Evolutionary conservation across 2,113 vertebrate species (phyloP), one percentile per base, ranked within the genome.

Genomic region (Prochilodus magdalenae): DNA sequence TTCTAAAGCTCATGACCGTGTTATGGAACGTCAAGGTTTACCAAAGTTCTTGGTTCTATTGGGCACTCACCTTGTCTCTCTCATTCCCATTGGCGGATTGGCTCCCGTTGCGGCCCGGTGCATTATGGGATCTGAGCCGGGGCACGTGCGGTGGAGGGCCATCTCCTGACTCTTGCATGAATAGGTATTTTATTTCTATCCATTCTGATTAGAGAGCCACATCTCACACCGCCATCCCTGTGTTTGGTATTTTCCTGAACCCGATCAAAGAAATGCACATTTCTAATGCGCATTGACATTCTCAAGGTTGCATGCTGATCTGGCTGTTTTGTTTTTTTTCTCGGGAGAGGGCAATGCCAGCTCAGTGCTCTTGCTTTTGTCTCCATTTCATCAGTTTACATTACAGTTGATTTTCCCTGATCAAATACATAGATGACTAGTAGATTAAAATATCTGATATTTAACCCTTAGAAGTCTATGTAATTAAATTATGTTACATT

Each of bases 141-240:
- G 86, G 92, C 88, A 90, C 92, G 90, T 91, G 92, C 86, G 87
- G 86, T 86, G 84, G 81, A 83, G 53, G 10, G 91, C 89, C 87
- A 14, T 93, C 85, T 78, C 94, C 91, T 90, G 93, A 90, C 93
- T 93, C 93, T 92, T 95, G 94, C 94, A 94, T 95, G 94, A 95
- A 93, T 96, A 96, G 94, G 95, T 96, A 96, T 94, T 91, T 91
- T 88, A 90, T 80, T 93, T 94, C 90, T 90, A 89, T 89, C 83
- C 53, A 85, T 90, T 83, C 73, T 87, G 89, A 88, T 88, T 83
- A 74, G 83, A 75, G 84, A 84, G 73, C 51, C 66, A 24, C 81
- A 30, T 70, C 20, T 83, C 55, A 12, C 74, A 83, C 70, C 33
- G 44, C 36, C 73, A 70, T 67, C 53, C 30, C 29, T 57, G 69